Evolutionary conservation across 2,797 vertebrate genomes (phyloP).

Genomic region (Mus caroli): DNA sequence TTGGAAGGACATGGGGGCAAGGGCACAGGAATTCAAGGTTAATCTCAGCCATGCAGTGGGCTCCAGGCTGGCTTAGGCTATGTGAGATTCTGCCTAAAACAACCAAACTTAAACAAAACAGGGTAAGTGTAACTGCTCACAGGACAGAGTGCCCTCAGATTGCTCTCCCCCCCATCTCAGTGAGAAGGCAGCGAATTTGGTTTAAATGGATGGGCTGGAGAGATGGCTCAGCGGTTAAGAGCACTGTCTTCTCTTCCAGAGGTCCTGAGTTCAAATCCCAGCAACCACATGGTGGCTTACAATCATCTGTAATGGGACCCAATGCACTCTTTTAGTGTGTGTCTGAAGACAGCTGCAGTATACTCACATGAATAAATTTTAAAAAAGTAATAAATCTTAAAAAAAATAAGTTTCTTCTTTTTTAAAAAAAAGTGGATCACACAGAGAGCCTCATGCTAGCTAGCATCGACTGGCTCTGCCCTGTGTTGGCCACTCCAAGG

Average conservation of each 20-base stretch:
- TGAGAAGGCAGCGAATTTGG: conserved; percentile 54
- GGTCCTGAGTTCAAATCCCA: too few species aligned
- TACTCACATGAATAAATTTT: too few species aligned
- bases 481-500: conserved; percentile 73
- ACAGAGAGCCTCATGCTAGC: conserved; percentile 60
- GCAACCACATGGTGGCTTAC: too few species aligned
- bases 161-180: not conserved
- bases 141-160: not conserved
- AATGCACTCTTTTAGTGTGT: too few species aligned
- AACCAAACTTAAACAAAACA: not conserved
- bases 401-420: too few species aligned
- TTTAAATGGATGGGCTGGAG: conserved; percentile 23
- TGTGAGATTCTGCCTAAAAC: not conserved
- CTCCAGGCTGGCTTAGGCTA: not conserved
- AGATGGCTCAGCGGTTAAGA: too few species aligned
- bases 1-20: not conserved
- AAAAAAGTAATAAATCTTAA: too few species aligned
- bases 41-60: not conserved
- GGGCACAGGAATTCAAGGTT: not conserved
- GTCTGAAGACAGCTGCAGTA: too few species aligned
- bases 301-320: too few species aligned
- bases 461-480: conserved; percentile 63
- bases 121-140: not conserved
- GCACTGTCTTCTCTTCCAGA: too few species aligned
- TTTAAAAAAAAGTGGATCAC: not conserved